Base-by-base conservation (phyloP, 2,797 vertebrate genomes). In the Bradypodion pumilum region DNA sequence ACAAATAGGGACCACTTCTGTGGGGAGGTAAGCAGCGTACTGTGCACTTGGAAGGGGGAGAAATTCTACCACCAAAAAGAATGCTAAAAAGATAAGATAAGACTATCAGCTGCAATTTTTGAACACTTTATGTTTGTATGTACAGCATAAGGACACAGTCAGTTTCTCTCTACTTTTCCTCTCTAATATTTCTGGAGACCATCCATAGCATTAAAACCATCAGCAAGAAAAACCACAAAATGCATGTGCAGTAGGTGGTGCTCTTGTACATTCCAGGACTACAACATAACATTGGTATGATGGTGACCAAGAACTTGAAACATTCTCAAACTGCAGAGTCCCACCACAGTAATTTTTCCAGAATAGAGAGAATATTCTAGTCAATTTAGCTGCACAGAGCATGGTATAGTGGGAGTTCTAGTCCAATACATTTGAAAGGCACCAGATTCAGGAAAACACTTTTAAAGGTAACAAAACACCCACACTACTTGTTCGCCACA, bases 241-340 rank as follows among this genome's bases (percentile, higher is more conserved):
- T 42, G 19, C 13, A 49, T 73, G 46, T 79, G 19, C 77, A 85
- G 44, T 40, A 85, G 83, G 62, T 66, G 83, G 83, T 8, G 69
- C 69, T 85, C 44, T 85, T 85, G 75, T 78, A 70, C 46, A 35
- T 74, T 79, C 74, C 23, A 85, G 35, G 56, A 85, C 42, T n/a
- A 16, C 25, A 84, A 19, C 23, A 27, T 21, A 25, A 65, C 49
- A 56, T 8, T 52, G 32, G 32, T 10, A 68, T 56, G 5, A 60
- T 7, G 27, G 19, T n/a, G 13, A n/a, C 60, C 75, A 12, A 27
- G 40, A 62, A 37, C 25, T 63, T 35, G 49, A 49, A 21, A 63
- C 25, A 23, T n/a, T 52, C 19, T 74, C 60, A 74, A 65, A 52
- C 16, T 21, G 60, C 75, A 27, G 42, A 37, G 13, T 62, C 29